These are phyloP conservation scores for Catonia carolina DNA, from an alignment of 2,888 invertebrate species.

Conservation along the genomic window DNA sequence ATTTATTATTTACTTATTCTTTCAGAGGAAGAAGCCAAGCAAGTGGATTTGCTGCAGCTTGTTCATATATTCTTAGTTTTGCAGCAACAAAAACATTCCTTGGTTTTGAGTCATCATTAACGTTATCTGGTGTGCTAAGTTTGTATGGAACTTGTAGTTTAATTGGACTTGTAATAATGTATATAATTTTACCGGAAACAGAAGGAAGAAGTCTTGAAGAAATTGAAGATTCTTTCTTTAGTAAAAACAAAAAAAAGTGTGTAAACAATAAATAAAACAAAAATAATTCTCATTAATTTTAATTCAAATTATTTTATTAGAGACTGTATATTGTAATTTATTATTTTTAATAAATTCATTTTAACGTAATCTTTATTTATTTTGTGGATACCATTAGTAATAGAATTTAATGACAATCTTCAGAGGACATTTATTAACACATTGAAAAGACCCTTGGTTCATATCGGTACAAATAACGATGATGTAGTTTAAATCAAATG, in stretches of 20 bases:
- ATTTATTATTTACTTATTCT: too few relatives aligned
- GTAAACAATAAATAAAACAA: conserved; percentile 1
- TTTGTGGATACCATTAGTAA: too few relatives aligned
- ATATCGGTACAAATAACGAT: too few relatives aligned
- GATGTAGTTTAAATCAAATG: too few relatives aligned
- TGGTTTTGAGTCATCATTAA: conserved; percentile 44
- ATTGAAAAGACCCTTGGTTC: too few relatives aligned
- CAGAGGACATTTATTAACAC: too few relatives aligned
- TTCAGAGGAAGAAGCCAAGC: conserved; percentile 51
- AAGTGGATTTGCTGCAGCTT: conserved; percentile 50
- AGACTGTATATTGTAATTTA: too few relatives aligned
- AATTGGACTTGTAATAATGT: conserved; percentile 47
- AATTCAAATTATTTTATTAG: background rate
- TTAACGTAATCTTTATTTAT: too few relatives aligned
- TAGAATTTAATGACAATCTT: too few relatives aligned
- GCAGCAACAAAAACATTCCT: conserved; percentile 50
- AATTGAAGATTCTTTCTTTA: conserved; percentile 47
- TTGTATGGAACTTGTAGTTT: conserved; percentile 47
- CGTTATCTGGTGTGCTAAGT: conserved; percentile 48
- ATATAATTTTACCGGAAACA: conserved; percentile 51
- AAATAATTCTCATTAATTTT: background rate
- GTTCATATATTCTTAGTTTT: conserved; percentile 49
- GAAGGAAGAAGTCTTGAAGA: conserved; percentile 50
- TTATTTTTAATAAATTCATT: too few relatives aligned
- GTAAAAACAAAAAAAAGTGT: conserved; percentile 25